Evolutionary conservation across 2,113 vertebrate species (phyloP).

Genomic region (Neogobius melanostomus): DNA sequence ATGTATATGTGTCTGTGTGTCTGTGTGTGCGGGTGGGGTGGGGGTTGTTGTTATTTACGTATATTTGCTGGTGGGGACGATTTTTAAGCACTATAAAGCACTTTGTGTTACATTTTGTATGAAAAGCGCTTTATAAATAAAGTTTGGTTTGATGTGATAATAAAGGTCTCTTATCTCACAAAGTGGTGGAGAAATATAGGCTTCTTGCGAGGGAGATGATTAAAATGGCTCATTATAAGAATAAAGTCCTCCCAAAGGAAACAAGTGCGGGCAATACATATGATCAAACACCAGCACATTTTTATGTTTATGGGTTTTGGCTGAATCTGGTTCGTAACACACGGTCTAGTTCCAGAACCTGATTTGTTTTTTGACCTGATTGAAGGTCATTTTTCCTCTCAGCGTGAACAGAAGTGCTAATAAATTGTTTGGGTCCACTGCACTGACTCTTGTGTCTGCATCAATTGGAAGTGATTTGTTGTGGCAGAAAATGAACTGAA

Average conservation of each 20-base stretch:
- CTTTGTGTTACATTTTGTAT: no score
- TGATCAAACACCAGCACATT: constrained; percentile 16
- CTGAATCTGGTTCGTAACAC: background rate
- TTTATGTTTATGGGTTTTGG: constrained; percentile 15
- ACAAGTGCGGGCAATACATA: constrained; percentile 25
- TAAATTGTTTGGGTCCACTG: constrained; percentile 47
- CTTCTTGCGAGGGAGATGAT: constrained; percentile 38
- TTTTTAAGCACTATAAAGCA: no score
- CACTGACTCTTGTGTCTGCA: constrained; percentile 5
- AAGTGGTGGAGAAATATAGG: constrained; percentile 17
- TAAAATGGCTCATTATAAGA: constrained; percentile 50
- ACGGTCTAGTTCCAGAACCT: background rate
- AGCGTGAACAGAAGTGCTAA: constrained; percentile 44
- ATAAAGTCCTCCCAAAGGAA: constrained; percentile 33
- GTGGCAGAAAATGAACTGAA: no score
- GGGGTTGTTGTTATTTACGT: no score
- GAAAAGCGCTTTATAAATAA: no score
- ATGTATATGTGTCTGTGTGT: no score
- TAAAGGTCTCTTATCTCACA: constrained; percentile 4
- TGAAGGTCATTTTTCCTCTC: constrained; percentile 36
- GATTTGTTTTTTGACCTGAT: constrained; percentile 30
- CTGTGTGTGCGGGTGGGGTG: no score
- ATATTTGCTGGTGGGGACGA: no score
- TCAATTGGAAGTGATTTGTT: no score
- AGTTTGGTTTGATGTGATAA: no score